phyloP scores from a whole-genome alignment of 2,888 invertebrate species.

The Digitonthophagus gazella region DNA sequence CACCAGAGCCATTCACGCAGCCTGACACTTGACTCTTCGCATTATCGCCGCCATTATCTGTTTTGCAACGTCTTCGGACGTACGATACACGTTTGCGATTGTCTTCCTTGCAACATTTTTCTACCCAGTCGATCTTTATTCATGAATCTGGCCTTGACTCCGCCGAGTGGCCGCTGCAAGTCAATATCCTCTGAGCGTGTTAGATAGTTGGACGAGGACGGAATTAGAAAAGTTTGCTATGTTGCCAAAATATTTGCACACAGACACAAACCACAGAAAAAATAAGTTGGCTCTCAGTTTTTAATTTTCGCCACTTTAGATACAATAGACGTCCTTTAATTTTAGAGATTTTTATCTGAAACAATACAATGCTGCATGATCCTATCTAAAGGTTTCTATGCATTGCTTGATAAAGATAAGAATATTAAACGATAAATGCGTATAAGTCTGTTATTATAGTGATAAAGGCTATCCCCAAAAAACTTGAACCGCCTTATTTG shows the following conservation, averaged over 20 bases:
- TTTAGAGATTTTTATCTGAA: background rate
- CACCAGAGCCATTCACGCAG: background rate
- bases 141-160: background rate
- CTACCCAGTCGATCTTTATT: background rate
- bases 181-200: constrained; percentile 23
- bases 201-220: constrained; percentile 8
- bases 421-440: background rate
- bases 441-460: background rate
- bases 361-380: background rate
- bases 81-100: background rate
- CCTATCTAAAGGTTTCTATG: background rate
- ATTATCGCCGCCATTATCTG: background rate
- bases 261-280: background rate
- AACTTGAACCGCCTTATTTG: background rate
- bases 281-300: background rate
- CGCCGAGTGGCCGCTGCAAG: constrained; percentile 21
- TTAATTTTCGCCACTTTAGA: background rate
- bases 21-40: background rate
- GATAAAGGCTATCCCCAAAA: background rate
- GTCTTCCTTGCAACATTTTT: background rate
- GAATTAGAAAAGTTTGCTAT: background rate
- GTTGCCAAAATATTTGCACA: background rate
- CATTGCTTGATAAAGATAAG: background rate
- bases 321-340: background rate
- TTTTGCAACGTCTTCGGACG: no score